Base-by-base conservation (phyloP, 2,797 vertebrate genomes). In the Pelochelys cantorii region DNA sequence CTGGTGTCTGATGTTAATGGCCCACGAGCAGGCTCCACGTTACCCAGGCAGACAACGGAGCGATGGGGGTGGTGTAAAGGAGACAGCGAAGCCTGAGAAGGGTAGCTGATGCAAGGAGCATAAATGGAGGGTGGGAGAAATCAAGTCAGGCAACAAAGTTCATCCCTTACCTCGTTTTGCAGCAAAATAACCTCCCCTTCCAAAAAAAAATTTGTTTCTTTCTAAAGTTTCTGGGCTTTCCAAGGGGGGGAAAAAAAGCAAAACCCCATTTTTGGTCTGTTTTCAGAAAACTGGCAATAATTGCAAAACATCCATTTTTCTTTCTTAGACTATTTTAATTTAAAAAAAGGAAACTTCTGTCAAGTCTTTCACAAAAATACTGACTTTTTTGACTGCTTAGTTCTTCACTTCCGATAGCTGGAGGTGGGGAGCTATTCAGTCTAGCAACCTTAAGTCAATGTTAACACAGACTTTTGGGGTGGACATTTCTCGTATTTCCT, bases 111-210 rank as follows among this genome's bases (percentile, higher is more conserved):
- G 37, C 25, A 42, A 11, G 25, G 74, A 48, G 37, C 42, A 27
- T 48, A 48, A 48, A 48, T 3, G 14, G 37, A 37, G 5, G 11
- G 11, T 22, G 20, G 6, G 42, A 42, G 42, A 74, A 25, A 74
- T 11, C 4, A 34, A 42, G 71, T 22, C 3, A 42, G 37, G 13
- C 34, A 65, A 65, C 31, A n/a, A 18, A 10, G 8, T n/a, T 65
- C 62, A 65, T n/a, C n/a, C 62, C 31, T 65, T 65, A n/a, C 60
- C 29, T 15, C 31, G 42, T 25, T 42, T 37, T 25, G 34, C 34
- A 25, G 5, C 22, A 48, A 27, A 27, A 48, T 34, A 18, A 22
- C 17, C 17, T 25, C 25, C 4, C 23, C 0, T 4, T 11, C 25
- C 57, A 11, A 65, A 5, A 29, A 65, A 65, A 65, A 18, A 18